Conservation (phyloP, 2,888 invertebrate genomes). For the Eumerus sabulonum region DNA sequence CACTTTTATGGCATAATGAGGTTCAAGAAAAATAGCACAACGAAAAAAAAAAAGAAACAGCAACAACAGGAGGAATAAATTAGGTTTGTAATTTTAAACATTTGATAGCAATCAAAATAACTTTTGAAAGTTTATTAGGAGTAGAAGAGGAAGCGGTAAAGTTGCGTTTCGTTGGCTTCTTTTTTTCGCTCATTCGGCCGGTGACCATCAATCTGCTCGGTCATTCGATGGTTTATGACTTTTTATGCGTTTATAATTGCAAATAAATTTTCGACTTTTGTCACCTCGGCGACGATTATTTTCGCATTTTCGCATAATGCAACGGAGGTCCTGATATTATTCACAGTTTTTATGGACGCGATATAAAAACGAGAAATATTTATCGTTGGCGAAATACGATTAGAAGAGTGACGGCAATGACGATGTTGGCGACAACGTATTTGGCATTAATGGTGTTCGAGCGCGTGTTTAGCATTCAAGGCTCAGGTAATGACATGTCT, state of each 20-base stretch:
- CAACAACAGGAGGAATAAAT: slow-evolving; percentile 55
- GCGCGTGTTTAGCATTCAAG: too few relatives aligned
- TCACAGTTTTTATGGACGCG: slow-evolving; percentile 30
- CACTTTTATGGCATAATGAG: slow-evolving; percentile 62
- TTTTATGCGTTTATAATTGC: slow-evolving; percentile 66
- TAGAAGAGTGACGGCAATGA: not conserved
- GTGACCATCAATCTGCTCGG: slow-evolving; percentile 42
- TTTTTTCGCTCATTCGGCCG: too few relatives aligned
- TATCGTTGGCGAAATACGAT: slow-evolving; percentile 15
- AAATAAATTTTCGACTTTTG: slow-evolving; percentile 54
- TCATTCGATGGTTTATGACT: slow-evolving; percentile 41
- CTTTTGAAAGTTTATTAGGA: slow-evolving; percentile 56
- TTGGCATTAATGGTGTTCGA: too few relatives aligned
- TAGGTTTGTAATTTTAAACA: slow-evolving; percentile 64
- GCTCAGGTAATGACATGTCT: too few relatives aligned
- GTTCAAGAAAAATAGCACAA: slow-evolving; percentile 46
- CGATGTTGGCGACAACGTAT: too few relatives aligned
- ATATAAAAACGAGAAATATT: slow-evolving; percentile 1
- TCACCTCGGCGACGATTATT: slow-evolving; percentile 14
- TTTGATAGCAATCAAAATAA: slow-evolving; percentile 67
- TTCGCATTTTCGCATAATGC: slow-evolving; percentile 6
- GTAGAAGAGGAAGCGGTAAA: slow-evolving; percentile 19
- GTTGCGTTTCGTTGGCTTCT: too few relatives aligned
- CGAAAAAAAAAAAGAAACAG: too few relatives aligned
- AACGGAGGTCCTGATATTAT: slow-evolving; percentile 27